These are phyloP conservation scores for Pemphigus obesinymphae DNA, from an alignment of 1,140 invertebrate species.

Conservation along the genomic window DNA sequence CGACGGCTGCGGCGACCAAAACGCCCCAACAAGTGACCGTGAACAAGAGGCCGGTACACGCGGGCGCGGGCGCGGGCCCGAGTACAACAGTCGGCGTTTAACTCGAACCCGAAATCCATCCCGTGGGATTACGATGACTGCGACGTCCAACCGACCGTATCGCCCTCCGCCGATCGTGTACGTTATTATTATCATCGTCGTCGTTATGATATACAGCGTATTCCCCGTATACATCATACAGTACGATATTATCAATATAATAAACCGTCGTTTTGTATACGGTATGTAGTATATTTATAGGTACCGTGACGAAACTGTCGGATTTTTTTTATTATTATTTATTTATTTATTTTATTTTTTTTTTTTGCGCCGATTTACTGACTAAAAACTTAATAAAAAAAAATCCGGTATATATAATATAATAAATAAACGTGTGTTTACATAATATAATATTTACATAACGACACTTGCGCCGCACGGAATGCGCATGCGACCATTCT, in stretches of 20 bases:
- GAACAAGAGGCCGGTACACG: constrained; percentile 9
- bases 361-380: constrained; percentile 2
- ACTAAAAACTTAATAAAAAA: too few relatives aligned
- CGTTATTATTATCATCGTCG: constrained; percentile 17
- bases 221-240: background rate
- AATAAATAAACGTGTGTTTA: too few relatives aligned
- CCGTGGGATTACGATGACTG: constrained; percentile 16
- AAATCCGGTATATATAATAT: too few relatives aligned
- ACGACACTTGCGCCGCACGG: too few relatives aligned
- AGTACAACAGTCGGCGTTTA: constrained; percentile 38
- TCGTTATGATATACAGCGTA: background rate
- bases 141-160: constrained; percentile 35
- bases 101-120: constrained; percentile 34
- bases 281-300: background rate
- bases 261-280: background rate
- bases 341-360: too few relatives aligned
- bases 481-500: too few relatives aligned
- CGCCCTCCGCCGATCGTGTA: constrained; percentile 19
- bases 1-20: constrained; percentile 8
- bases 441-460: too few relatives aligned
- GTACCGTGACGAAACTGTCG: background rate
- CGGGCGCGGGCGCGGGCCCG: background rate
- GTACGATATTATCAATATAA: background rate
- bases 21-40: constrained; percentile 41
- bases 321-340: too few relatives aligned